Base-by-base conservation (phyloP, 2,888 invertebrate genomes). In the Xestia sexstrigata region DNA sequence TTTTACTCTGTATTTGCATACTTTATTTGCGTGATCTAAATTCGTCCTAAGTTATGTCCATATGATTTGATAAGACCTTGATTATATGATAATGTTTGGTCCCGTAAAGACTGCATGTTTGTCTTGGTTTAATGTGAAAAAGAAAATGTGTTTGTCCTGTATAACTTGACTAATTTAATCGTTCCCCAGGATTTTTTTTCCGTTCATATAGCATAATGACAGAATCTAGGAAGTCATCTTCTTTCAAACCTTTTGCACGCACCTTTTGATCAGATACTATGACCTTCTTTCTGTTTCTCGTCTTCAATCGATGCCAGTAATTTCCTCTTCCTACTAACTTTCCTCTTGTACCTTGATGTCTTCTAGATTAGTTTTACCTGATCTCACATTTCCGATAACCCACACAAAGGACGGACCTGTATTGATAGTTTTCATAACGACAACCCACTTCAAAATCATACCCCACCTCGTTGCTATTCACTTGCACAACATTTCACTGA, bases 31-130 rank as follows among this genome's bases (percentile, higher is more conserved):
- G 66, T 76, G 73, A 65, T 80, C 79, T 83, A 80, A 83, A 85
- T 82, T 84, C 71, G 45, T 62, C 62, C 52, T 82, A 72, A 78
- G 63, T 82, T 83, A 83, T 85, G 83, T 62, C 78, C 83, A 83
- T 82, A 78, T 26, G 52, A 66, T 78, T 85, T 82, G 62, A 55
- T 42, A 74, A 84, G 81, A 62, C 85, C 84, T 85, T 85, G 81
- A 86, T 86, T 79, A 76, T 67, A 72, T 68, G 69, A 71, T 79
- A 83, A 73, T 67, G 60, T 69, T 70, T 68, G 58, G 55, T 87
- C 58, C 74, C 74, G 70, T 85, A 79, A 65, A 47, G 55, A 39
- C 20, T 70, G 47, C 11, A 15, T 74, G 23, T 17, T 26, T 58
- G 30, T 23, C 39, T 55, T 47, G 26, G 15, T 35, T 55, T 9